Base-by-base conservation (phyloP, 1,140 invertebrate genomes). In the Holcopasites calliopsidis region DNA sequence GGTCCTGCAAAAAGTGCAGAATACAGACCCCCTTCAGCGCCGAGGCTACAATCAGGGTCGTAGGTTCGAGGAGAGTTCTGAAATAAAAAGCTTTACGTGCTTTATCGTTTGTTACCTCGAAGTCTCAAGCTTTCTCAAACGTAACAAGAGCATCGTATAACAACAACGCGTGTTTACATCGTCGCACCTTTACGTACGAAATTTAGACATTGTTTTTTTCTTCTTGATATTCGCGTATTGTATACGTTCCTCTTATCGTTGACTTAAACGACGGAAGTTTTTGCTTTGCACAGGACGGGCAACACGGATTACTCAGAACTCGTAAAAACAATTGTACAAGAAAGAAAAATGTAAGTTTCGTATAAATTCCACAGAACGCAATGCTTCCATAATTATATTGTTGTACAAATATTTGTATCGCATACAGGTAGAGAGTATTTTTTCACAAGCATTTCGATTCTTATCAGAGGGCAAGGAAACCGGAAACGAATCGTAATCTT, bases 121-220 rank as follows among this genome's bases (percentile, higher is more conserved):
- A n/a, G 18, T 68, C 49, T n/a, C 33, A 10, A 47, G 16, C 33
- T 68, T 68, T 33, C 35, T 54, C 58, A 75, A 68, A 75, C 68
- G n/a, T n/a, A n/a, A n/a, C n/a, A n/a, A 68, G 68, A 23, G 54
- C 33, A 26, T 40, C 23, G 52, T 42, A 33, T 64, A 74, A 50
- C 26, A 65, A 74, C 47, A 52, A 71, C 35, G 16, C 6, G 44
- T 35, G 55, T 40, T 38, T 21, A 44, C 35, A 28, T 38, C 5
- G n/a, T 50, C 52, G 28, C 49, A 60, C 71, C 52, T 68, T 52
- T 55, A 74, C 64, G n/a, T 23, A 42, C 21, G 3, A 35, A 66
- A 26, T 16, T 66, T 21, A 8, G 10, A 21, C 38, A 35, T 58
- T 31, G 52, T 21, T 33, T 44, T 21, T 33, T 62, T 31, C 31